Evolutionary conservation across 2,797 vertebrate genomes (phyloP).

Genomic region (Hippocampus kuda): DNA sequence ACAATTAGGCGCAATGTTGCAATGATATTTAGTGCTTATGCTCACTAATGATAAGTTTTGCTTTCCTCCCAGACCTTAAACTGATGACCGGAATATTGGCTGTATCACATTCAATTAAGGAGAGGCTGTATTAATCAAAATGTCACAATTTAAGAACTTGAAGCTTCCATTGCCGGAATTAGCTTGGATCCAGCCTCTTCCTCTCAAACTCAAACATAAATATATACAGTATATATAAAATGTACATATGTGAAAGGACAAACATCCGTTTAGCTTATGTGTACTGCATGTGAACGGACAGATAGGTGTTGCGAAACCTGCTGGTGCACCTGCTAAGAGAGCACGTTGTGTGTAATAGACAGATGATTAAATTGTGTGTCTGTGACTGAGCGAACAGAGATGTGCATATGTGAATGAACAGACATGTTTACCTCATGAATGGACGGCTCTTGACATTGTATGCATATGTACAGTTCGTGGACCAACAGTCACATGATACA

Average conservation of each 20-base stretch:
- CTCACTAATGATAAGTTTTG: slow-evolving; percentile 44
- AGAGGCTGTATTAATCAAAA: slow-evolving; percentile 51
- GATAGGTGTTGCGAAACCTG: too few species aligned
- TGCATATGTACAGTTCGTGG: neutral
- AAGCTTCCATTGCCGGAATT: slow-evolving; percentile 18
- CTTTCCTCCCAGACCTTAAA: slow-evolving; percentile 44
- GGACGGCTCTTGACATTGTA: neutral
- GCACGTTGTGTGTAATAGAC: neutral
- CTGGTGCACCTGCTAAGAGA: too few species aligned
- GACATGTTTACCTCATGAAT: neutral
- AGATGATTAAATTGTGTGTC: neutral
- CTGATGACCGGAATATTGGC: slow-evolving; percentile 47
- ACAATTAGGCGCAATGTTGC: slow-evolving; percentile 14
- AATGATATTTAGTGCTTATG: slow-evolving; percentile 30
- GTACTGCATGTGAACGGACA: neutral
- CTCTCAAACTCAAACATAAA: too few species aligned
- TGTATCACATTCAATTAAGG: slow-evolving; percentile 40
- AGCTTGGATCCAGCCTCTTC: slow-evolving; percentile 9
- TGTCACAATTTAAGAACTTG: slow-evolving; percentile 22
- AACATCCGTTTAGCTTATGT: too few species aligned
- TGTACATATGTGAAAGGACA: neutral
- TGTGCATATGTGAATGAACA: neutral
- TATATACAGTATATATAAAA: neutral
- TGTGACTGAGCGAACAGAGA: neutral
- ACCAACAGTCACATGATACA: neutral